Conservation (phyloP, 2,888 invertebrate genomes). For the Elegia similella region DNA sequence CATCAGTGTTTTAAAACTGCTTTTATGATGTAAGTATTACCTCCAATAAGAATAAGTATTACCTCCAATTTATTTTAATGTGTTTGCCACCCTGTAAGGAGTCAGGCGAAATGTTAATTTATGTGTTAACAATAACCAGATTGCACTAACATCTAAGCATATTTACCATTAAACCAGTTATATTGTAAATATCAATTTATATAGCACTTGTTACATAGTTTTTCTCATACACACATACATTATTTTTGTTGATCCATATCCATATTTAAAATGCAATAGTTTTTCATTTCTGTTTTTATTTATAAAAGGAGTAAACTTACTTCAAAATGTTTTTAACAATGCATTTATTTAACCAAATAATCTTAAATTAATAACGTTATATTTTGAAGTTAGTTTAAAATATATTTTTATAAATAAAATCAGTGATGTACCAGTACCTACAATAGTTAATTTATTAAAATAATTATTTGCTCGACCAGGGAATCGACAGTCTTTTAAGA, state of each 20-base stretch:
- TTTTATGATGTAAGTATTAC: slow-evolving; percentile 75
- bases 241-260: slow-evolving; percentile 76
- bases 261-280: slow-evolving; percentile 81
- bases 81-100: slow-evolving; percentile 10
- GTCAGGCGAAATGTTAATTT: slow-evolving; percentile 12
- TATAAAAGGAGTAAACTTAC: slow-evolving; percentile 1
- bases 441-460: slow-evolving; percentile 73
- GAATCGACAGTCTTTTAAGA: slow-evolving; percentile 51
- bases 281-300: slow-evolving; percentile 37
- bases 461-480: slow-evolving; percentile 69
- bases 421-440: slow-evolving; percentile 51
- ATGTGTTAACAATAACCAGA: slow-evolving; percentile 20
- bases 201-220: slow-evolving; percentile 76
- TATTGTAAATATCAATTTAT: slow-evolving; percentile 73
- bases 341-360: slow-evolving; percentile 9
- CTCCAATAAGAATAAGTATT: slow-evolving; percentile 77
- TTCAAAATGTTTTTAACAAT: slow-evolving; percentile 9
- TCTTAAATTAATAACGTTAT: neutral
- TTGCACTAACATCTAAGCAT: slow-evolving; percentile 13
- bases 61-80: slow-evolving; percentile 66
- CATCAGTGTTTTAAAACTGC: slow-evolving; percentile 48
- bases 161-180: slow-evolving; percentile 36
- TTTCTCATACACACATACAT: slow-evolving; percentile 69
- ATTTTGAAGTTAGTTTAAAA: neutral
- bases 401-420: slow-evolving; percentile 24